These are phyloP conservation scores for Eumerus sabulonum DNA, from an alignment of 2,888 invertebrate species.

Conservation along the genomic window DNA sequence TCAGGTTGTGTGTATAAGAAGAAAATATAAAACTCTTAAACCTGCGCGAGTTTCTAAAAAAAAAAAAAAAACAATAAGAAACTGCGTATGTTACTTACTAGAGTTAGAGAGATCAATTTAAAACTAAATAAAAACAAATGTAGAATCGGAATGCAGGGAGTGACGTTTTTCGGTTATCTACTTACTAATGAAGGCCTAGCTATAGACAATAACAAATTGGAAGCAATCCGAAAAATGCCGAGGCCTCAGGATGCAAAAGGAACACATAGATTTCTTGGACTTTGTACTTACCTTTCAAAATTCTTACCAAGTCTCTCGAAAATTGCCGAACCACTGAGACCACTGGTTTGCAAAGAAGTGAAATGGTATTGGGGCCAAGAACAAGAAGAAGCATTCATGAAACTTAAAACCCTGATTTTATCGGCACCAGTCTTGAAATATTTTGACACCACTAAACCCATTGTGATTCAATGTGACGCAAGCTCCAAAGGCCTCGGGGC, in stretches of 20 bases:
- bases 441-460: no score
- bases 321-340: conserved; percentile 68
- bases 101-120: conserved; percentile 34
- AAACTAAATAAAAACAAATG: conserved; percentile 47
- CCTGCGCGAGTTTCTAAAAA: no score
- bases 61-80: no score
- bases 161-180: conserved; percentile 46
- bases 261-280: conserved; percentile 36
- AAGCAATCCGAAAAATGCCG: no score
- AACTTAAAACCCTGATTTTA: conserved; percentile 68
- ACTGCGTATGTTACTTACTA: conserved; percentile 27
- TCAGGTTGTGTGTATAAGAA: no score
- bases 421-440: conserved; percentile 31
- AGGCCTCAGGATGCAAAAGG: conserved; percentile 18
- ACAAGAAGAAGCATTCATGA: conserved; percentile 63
- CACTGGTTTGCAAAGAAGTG: conserved; percentile 45
- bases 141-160: conserved; percentile 11
- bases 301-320: conserved; percentile 70
- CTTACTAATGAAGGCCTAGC: conserved; percentile 26
- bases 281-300: conserved; percentile 46
- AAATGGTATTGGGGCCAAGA: conserved; percentile 35
- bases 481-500: no score
- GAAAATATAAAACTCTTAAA: no score
- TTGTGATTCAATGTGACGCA: no score
- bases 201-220: conserved; percentile 31